phyloP scores from a whole-genome alignment of 2,797 vertebrate genomes.

The Darevskia nairensis region DNA sequence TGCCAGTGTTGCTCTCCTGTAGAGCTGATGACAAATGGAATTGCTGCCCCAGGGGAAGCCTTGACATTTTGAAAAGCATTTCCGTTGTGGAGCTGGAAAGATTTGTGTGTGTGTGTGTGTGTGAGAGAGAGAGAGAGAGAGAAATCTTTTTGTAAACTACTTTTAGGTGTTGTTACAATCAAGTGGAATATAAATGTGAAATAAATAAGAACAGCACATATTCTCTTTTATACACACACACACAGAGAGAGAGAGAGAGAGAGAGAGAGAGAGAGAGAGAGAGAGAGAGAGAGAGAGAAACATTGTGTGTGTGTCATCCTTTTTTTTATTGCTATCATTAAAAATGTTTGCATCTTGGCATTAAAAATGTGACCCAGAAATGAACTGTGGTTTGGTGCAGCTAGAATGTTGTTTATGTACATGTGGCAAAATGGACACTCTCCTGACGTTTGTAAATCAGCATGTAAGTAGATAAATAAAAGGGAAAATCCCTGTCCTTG shows the following conservation, averaged over 20 bases:
- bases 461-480: neutral
- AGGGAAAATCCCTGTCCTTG: no score
- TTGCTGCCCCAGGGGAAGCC: neutral
- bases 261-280: no score
- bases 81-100: neutral
- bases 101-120: neutral
- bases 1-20: neutral
- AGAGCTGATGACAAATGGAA: conserved; percentile 4
- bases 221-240: neutral
- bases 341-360: neutral
- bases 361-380: neutral
- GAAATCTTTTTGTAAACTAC: neutral
- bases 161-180: no score
- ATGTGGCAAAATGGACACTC: neutral
- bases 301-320: neutral
- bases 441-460: neutral
- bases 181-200: no score
- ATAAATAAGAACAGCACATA: no score
- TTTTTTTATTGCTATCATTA: neutral
- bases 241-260: no score
- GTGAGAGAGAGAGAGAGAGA: neutral
- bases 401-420: neutral
- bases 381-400: neutral
- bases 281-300: neutral
- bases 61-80: conserved; percentile 19